Evolutionary conservation across 2,797 vertebrate species (phyloP).

Genomic region (Sebastiscus tertius): DNA sequence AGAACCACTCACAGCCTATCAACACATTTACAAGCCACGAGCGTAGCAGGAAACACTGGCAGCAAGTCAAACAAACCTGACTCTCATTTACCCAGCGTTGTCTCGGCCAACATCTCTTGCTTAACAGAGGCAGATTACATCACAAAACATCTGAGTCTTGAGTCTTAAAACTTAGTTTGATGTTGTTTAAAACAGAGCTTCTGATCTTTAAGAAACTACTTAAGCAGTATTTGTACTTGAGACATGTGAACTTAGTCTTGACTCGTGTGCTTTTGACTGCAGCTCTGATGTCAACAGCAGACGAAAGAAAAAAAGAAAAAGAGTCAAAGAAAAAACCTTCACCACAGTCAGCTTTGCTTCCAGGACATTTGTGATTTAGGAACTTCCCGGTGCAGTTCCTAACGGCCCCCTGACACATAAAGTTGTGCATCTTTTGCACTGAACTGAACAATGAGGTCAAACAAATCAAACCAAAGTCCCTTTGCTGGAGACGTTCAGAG

Average conservation of each 20-base stretch:
- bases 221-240: neutral
- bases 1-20: neutral
- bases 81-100: neutral
- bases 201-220: neutral
- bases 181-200: neutral
- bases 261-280: neutral
- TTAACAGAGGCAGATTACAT: neutral
- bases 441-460: neutral
- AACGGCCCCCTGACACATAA: neutral
- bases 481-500: neutral
- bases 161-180: neutral
- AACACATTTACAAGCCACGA: neutral
- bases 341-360: no score
- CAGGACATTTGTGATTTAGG: no score
- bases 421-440: neutral
- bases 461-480: neutral
- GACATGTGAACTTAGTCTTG: neutral
- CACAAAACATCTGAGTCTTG: neutral
- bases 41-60: slow-evolving; percentile 40
- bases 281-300: neutral
- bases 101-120: neutral
- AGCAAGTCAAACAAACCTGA: slow-evolving; percentile 50
- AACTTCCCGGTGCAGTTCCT: no score
- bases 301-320: neutral
- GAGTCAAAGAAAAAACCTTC: no score